These are phyloP conservation scores for Drymodes brunneopygia DNA, from an alignment of 2,113 vertebrate species.

Conservation along the genomic window DNA sequence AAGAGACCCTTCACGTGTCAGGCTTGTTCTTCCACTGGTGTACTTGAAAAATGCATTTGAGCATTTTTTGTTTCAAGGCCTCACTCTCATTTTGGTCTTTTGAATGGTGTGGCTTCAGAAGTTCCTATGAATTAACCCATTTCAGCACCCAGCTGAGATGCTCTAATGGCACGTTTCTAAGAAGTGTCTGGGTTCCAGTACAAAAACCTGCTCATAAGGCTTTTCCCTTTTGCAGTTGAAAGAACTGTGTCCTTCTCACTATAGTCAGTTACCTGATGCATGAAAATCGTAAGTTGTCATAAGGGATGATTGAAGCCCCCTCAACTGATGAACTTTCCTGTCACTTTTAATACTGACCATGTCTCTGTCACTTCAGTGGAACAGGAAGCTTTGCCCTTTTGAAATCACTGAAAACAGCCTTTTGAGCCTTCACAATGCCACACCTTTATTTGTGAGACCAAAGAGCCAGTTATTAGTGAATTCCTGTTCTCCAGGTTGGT, in stretches of 20 bases:
- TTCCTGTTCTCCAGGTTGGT: background rate
- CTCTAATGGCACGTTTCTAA: background rate
- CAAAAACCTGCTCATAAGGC: background rate
- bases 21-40: background rate
- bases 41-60: background rate
- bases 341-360: background rate
- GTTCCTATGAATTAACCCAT: background rate
- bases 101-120: background rate
- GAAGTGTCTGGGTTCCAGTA: background rate
- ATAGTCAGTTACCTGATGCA: background rate
- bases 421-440: background rate
- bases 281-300: background rate
- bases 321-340: background rate
- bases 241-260: background rate
- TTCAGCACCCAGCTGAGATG: background rate
- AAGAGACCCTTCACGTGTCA: rapidly evolving
- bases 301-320: background rate
- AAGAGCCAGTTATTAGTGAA: background rate
- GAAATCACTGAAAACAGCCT: background rate
- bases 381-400: background rate
- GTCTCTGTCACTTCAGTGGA: background rate
- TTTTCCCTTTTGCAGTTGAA: background rate
- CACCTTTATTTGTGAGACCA: background rate
- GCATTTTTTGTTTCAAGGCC: background rate
- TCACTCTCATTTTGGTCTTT: background rate